A percentile compares a stretch with the other conserved stretches of the same genome.
Conservation (phyloP, 2,113 vertebrate genomes). For the Mungos mungo region DNA sequence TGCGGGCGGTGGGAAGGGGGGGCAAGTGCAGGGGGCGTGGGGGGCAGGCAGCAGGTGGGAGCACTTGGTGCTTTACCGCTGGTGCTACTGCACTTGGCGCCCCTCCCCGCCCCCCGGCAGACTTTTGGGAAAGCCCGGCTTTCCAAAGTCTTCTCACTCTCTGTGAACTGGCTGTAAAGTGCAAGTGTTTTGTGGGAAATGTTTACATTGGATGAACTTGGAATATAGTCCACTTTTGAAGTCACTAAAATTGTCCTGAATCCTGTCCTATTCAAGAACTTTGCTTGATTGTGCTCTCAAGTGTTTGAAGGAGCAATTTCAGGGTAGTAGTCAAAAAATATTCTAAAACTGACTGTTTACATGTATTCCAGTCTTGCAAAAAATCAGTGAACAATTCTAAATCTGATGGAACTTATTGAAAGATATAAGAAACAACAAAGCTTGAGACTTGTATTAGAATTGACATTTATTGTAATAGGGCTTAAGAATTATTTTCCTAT, state of each 20-base stretch:
- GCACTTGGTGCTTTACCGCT: background rate
- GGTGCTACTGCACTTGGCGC: slow-evolving; percentile 39
- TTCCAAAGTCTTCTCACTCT: background rate
- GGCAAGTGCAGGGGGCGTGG: fast-evolving
- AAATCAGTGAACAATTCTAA: background rate
- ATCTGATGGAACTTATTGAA: background rate
- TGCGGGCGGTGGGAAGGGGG: background rate
- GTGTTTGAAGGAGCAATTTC: slow-evolving; percentile 27
- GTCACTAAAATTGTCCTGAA: background rate
- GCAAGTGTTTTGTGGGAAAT: slow-evolving; percentile 8
- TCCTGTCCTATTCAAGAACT: background rate
- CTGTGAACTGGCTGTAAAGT: slow-evolving; percentile 31
- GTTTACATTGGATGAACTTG: slow-evolving; percentile 16
- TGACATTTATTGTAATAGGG: background rate
- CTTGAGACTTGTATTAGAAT: background rate
- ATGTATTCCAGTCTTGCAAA: background rate
- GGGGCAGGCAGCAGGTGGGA: background rate
- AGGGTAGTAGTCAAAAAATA: background rate
- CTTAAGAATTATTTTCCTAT: background rate
- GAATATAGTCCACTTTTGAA: background rate
- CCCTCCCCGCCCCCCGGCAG: background rate
- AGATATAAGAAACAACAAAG: background rate
- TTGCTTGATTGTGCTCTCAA: background rate
- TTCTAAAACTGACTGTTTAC: background rate
- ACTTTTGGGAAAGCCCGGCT: slow-evolving; percentile 1